Conservation (phyloP, 2,113 vertebrate species). For the Lepisosteus oculatus region DNA sequence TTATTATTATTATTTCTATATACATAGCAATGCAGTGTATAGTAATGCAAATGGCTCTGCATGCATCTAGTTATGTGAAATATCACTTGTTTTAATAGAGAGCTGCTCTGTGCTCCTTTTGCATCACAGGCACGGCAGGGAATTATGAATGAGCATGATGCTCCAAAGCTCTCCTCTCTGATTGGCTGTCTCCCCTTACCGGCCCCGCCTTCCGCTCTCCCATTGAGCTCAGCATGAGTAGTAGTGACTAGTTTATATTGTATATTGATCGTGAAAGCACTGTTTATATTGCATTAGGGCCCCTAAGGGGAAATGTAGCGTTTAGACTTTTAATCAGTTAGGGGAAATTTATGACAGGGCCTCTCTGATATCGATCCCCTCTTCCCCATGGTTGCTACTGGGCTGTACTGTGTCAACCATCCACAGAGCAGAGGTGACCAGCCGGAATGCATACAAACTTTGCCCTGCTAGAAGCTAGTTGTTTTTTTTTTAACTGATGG, state of each 20-base stretch:
- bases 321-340: slow-evolving; percentile 27
- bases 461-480: background rate
- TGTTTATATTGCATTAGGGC: slow-evolving; percentile 25
- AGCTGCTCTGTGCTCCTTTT: no score
- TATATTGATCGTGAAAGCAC: slow-evolving; percentile 24
- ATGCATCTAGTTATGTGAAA: no score
- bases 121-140: background rate
- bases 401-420: background rate
- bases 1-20: no score
- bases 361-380: slow-evolving; percentile 6
- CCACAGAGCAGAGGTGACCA: background rate
- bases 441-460: background rate
- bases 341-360: slow-evolving; percentile 15
- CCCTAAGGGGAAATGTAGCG: slow-evolving; percentile 14
- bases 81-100: no score
- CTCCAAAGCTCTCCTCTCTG: background rate
- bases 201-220: background rate
- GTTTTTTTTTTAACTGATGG: background rate
- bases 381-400: background rate
- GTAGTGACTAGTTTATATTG: slow-evolving; percentile 23
- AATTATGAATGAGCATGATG: background rate
- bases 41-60: no score
- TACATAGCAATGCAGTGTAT: no score
- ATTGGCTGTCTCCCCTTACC: background rate
- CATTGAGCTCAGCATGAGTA: slow-evolving; percentile 1